Evolutionary conservation across 2,797 vertebrate species (phyloP).

Genomic region (Crypturellus tataupa): DNA sequence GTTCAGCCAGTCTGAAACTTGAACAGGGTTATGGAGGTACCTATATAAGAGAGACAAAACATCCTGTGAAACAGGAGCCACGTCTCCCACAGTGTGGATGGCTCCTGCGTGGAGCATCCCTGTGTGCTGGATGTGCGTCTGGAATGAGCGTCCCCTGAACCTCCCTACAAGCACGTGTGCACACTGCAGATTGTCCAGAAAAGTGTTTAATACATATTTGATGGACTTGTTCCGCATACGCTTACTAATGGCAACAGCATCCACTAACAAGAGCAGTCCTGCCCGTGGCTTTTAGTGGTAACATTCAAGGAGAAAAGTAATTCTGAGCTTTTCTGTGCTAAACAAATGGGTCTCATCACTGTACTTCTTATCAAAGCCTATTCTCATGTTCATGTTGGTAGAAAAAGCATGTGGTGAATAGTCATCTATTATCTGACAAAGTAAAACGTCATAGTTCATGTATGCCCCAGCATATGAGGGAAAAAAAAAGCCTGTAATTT

Average conservation of each 20-base stretch:
- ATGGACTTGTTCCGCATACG: not conserved
- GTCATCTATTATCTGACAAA: rapidly evolving
- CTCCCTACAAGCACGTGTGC: not conserved
- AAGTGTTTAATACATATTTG: not conserved
- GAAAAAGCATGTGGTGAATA: not conserved
- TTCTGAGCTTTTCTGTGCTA: not conserved
- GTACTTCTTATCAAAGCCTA: not conserved
- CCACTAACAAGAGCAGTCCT: not conserved
- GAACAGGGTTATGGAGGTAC: not conserved
- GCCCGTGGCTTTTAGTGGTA: not conserved
- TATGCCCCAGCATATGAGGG: not conserved
- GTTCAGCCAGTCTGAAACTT: not conserved
- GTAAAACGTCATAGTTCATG: not conserved
- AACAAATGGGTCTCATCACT: not conserved
- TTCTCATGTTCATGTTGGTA: rapidly evolving
- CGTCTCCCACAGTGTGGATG: not conserved
- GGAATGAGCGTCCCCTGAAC: rapidly evolving
- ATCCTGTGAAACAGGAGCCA: not conserved
- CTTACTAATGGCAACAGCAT: not conserved
- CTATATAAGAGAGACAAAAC: not conserved
- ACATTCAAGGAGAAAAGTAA: not conserved
- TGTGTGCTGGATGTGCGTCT: not conserved
- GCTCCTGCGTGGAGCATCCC: not conserved
- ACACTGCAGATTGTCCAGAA: not conserved
- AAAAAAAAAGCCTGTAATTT: not conserved